Percentiles rank a stretch among this genome's conserved stretches.
These are phyloP conservation scores for Drosophila austrosaltans DNA, from an alignment of 2,888 invertebrate genomes.

Conservation along the genomic window DNA sequence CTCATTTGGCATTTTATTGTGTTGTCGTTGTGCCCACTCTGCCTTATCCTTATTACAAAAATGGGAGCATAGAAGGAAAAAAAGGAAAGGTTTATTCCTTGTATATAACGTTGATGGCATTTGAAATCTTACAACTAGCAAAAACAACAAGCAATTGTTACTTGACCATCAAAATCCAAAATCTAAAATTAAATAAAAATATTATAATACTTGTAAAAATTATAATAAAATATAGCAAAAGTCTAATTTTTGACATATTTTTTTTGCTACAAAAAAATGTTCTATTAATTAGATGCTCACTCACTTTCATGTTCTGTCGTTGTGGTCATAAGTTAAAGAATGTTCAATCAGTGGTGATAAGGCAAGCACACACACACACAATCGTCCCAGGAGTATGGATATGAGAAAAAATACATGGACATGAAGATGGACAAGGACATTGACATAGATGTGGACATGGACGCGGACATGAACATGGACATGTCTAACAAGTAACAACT, in stretches of 20 bases:
- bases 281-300: no score
- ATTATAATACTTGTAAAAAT: no score
- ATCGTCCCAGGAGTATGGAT: neutral
- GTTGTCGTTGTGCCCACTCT: conserved; percentile 6
- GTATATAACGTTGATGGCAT: neutral
- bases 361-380: neutral
- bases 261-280: no score
- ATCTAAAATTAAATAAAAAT: no score
- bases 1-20: conserved; percentile 10
- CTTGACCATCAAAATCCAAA: no score
- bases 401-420: neutral
- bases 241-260: no score
- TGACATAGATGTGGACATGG: neutral
- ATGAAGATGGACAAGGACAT: neutral
- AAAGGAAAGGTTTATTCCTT: conserved; percentile 11
- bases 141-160: neutral
- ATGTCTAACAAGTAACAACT: conserved; percentile 19
- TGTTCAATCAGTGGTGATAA: conserved; percentile 38
- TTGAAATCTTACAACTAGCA: neutral
- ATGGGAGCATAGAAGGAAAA: no score
- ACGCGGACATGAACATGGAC: neutral
- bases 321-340: conserved; percentile 12
- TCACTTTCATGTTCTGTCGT: neutral
- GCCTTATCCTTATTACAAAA: neutral
- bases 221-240: no score